Evolutionary conservation across 2,113 vertebrate species (phyloP), one percentile per base, ranked within the genome.

Genomic region (Elgaria multicarinata): DNA sequence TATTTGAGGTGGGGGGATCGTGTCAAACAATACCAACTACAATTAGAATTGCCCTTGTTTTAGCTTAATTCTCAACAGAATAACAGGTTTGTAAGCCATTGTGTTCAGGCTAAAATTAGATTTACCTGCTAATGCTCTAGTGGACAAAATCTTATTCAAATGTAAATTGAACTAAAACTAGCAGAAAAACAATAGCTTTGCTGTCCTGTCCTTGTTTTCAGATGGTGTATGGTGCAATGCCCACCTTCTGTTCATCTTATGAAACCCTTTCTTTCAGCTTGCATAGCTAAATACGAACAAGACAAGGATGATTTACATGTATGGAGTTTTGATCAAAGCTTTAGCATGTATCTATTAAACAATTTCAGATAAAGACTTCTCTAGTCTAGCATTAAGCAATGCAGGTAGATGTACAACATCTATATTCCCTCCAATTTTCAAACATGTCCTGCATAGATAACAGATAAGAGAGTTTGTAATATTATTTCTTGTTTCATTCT

Each of bases 61-160:
- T 89, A 81, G 75, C 42, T 91, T 93, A 90, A 91, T 93, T 90
- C 58, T 94, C 28, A 90, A 33, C 53, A 84, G 87, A 94, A 86
- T 58, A 92, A 66, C n/a, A 86, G 84, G 31, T 79, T 93, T 13
- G 28, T 83, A 85, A 94, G 50, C 44, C 86, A 75, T 84, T 90
- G 5, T 0, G 2, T 31, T 92, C 74, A 85, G 7, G 18, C 55
- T 89, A 93, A 92, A 91, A 92, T 92, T 94, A 94, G 82, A 90
- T 87, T 95, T 89, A 91, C 62, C 89, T 90, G 22, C 94, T 93
- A 79, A n/a, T 88, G 82, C 53, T 94, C 33, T 1, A 1, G 55
- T 95, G 85, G 93, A 78, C 94, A 91, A 87, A 94, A 93, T 33
- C 69, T 91, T 92, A 91, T 85, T 87, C 80, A 90, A 94, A 93